Conservation (phyloP, 1,140 invertebrate genomes). For the Cryptotermes secundus region DNA sequence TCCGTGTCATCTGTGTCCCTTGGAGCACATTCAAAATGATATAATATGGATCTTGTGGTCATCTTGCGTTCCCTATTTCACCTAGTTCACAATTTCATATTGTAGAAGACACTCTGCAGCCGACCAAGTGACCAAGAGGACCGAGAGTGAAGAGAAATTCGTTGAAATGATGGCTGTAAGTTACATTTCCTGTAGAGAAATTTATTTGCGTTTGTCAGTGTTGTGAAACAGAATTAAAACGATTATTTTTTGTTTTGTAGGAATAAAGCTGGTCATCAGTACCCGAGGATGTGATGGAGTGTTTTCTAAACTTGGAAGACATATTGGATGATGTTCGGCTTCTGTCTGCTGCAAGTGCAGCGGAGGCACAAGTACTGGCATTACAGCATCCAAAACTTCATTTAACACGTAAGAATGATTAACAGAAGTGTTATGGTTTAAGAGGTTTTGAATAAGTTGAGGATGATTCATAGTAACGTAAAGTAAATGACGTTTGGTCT, state of each 20-base stretch:
- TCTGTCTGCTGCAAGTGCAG: neutral
- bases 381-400: constrained; percentile 58
- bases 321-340: constrained; percentile 20
- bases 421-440: no score
- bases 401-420: constrained; percentile 49
- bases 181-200: neutral
- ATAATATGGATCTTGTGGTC: no score
- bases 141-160: constrained; percentile 26
- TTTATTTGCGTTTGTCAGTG: neutral
- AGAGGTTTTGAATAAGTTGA: no score
- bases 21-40: no score
- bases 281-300: constrained; percentile 29
- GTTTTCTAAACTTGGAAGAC: constrained; percentile 29
- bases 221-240: neutral
- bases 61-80: no score
- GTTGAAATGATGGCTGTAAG: neutral
- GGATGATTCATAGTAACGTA: no score
- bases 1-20: no score
- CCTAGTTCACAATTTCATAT: neutral
- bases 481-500: no score
- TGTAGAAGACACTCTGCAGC: neutral
- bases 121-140: no score
- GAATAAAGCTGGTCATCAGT: constrained; percentile 18
- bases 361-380: neutral
- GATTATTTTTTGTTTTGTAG: constrained; percentile 17